Conservation (phyloP, 2,888 invertebrate genomes). For the Platycheirus rosarum region DNA sequence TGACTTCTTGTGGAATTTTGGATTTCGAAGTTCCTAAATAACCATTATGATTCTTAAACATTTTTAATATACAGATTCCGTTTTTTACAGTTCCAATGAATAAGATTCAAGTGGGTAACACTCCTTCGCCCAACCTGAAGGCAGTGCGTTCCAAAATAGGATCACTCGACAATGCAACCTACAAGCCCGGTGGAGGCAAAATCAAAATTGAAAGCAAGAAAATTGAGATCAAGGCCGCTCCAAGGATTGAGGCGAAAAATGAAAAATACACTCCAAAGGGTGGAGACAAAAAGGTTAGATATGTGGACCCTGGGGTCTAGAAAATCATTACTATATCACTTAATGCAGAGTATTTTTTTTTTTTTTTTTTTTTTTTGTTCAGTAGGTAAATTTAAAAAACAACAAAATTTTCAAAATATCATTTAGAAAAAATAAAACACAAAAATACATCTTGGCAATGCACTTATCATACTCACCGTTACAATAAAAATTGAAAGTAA, state of each 20-base stretch:
- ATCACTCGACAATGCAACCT: slow-evolving; percentile 93
- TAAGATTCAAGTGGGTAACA: slow-evolving; percentile 95
- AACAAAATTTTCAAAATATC: slow-evolving; percentile 12
- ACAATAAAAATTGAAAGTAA: slow-evolving; percentile 55
- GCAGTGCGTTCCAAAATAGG: slow-evolving; percentile 96
- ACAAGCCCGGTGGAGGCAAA: slow-evolving; percentile 94
- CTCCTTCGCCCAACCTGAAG: slow-evolving; percentile 95
- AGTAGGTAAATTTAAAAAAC: background rate
- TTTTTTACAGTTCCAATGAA: slow-evolving; percentile 93
- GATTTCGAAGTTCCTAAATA: too few relatives aligned
- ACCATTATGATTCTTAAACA: too few relatives aligned
- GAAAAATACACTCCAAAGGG: slow-evolving; percentile 93
- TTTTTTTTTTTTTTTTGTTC: background rate
- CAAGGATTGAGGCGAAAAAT: slow-evolving; percentile 95
- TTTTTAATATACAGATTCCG: too few relatives aligned
- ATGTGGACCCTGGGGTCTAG: slow-evolving; percentile 11
- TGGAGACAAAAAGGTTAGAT: slow-evolving; percentile 93
- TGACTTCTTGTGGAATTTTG: too few relatives aligned
- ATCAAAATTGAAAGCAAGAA: slow-evolving; percentile 94
- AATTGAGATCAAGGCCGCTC: slow-evolving; percentile 91
- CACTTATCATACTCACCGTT: slow-evolving; percentile 44
- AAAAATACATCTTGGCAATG: slow-evolving; percentile 37
- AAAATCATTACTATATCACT: background rate
- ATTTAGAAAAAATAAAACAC: background rate
- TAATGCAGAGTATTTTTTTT: too few relatives aligned